Percentiles rank a stretch among this genome's conserved stretches.
These are phyloP conservation scores for Amphipyra tragopoginis DNA, from an alignment of 2,888 invertebrate genomes.

Conservation along the genomic window DNA sequence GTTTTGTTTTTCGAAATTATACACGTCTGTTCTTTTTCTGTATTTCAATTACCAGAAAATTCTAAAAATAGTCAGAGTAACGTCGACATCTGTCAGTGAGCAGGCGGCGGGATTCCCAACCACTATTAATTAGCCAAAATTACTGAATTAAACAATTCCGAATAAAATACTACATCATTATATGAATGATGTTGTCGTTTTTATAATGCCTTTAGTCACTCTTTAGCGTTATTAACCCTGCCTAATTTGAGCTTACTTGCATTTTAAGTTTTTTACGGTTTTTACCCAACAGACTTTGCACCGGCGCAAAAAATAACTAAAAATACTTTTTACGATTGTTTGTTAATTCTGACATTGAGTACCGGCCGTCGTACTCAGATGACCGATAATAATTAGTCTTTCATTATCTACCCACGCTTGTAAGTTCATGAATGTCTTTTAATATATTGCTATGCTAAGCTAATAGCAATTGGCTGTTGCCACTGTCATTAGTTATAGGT, in stretches of 20 bases:
- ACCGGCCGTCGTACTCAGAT: constrained; percentile 1
- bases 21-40: not conserved
- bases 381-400: constrained; percentile 18
- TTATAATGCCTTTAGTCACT: constrained; percentile 30
- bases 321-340: constrained; percentile 10
- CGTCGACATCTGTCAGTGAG: constrained; percentile 30
- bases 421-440: constrained; percentile 3
- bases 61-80: constrained; percentile 16
- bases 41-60: constrained; percentile 3
- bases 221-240: constrained; percentile 29
- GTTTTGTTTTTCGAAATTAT: no score
- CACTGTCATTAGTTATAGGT: not conserved
- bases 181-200: constrained; percentile 38
- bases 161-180: constrained; percentile 49
- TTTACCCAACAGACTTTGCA: constrained; percentile 4
- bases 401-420: constrained; percentile 13
- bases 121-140: constrained; percentile 52
- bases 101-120: constrained; percentile 47
- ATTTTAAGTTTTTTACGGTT: constrained; percentile 14
- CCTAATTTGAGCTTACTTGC: constrained; percentile 15
- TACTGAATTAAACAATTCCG: constrained; percentile 38
- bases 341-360: constrained; percentile 12
- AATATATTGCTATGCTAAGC: not conserved
- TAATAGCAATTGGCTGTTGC: no score
- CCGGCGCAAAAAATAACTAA: not conserved